phyloP scores from a whole-genome alignment of 2,113 vertebrate species.

The Hylia prasina region DNA sequence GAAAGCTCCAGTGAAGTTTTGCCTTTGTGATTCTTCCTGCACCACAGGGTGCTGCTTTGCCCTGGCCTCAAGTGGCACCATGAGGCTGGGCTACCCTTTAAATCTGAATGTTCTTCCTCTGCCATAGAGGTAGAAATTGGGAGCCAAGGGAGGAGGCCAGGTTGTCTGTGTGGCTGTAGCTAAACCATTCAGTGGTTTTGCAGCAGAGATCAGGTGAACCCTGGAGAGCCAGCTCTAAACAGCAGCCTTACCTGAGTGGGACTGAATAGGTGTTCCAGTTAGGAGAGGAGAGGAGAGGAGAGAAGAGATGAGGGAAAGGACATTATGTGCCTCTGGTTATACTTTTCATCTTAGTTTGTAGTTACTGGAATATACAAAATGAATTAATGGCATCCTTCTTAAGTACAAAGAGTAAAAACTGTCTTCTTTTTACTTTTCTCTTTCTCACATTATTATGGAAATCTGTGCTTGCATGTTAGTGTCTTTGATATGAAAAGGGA shows the following conservation, averaged over 20 bases:
- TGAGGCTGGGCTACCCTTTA: neutral
- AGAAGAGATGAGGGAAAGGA: neutral
- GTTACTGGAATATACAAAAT: neutral
- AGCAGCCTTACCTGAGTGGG: neutral
- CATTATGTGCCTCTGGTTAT: neutral
- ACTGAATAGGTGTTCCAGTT: neutral
- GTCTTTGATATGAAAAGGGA: neutral
- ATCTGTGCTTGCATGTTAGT: neutral
- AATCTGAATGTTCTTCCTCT: neutral
- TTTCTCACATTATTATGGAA: constrained; percentile 15
- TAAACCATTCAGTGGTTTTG: neutral
- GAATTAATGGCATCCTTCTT: neutral
- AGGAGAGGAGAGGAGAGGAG: neutral
- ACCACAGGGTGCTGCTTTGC: neutral
- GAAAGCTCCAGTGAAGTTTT: neutral
- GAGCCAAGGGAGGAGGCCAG: neutral
- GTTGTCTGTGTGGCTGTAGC: neutral
- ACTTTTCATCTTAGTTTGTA: neutral
- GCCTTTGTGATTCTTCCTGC: neutral
- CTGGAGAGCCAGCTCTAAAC: neutral
- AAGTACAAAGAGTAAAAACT: neutral
- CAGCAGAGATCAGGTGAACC: neutral
- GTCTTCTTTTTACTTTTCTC: neutral
- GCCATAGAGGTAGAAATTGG: neutral
- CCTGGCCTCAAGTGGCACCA: accelerated